Conservation (phyloP, 92 coral and sea anemone species). For the Umimayanthus kanabou region DNA sequence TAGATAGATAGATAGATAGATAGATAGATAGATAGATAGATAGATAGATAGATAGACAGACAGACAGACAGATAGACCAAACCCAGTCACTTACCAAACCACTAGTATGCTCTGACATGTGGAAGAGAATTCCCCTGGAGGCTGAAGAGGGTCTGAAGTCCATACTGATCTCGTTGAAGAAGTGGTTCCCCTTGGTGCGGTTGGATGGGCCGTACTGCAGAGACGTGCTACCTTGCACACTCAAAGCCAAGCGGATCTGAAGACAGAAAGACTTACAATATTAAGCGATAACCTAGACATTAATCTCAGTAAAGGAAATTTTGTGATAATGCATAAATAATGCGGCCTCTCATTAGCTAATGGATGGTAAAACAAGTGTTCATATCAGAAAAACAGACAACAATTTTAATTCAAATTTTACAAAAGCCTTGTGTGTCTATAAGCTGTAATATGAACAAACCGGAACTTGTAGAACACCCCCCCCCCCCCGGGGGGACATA, state of each 20-base stretch:
- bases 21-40: not conserved
- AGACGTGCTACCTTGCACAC: conserved; percentile 77
- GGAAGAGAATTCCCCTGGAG: conserved; percentile 74
- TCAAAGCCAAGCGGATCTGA: conserved; percentile 91
- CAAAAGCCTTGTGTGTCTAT: too few species aligned
- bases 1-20: not conserved
- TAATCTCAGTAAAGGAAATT: too few species aligned
- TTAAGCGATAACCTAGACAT: too few species aligned
- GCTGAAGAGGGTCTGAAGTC: conserved; percentile 83
- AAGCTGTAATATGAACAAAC: too few species aligned
- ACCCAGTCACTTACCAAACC: conserved; percentile 48
- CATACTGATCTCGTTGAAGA: conserved; percentile 73
- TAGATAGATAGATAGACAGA: not conserved
- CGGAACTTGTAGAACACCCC: too few species aligned
- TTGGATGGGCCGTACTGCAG: conserved; percentile 80
- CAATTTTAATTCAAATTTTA: too few species aligned
- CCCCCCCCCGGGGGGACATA: too few species aligned
- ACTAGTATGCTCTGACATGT: conserved; percentile 62
- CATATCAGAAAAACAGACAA: too few species aligned
- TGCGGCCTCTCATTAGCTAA: too few species aligned
- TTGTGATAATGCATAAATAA: too few species aligned
- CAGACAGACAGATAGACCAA: not conserved
- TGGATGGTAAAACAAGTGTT: too few species aligned
- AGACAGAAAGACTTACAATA: not conserved
- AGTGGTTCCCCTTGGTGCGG: conserved; percentile 62